phyloP scores from a whole-genome alignment of 2,888 invertebrate species.

The Stenolophus ochropezus region DNA sequence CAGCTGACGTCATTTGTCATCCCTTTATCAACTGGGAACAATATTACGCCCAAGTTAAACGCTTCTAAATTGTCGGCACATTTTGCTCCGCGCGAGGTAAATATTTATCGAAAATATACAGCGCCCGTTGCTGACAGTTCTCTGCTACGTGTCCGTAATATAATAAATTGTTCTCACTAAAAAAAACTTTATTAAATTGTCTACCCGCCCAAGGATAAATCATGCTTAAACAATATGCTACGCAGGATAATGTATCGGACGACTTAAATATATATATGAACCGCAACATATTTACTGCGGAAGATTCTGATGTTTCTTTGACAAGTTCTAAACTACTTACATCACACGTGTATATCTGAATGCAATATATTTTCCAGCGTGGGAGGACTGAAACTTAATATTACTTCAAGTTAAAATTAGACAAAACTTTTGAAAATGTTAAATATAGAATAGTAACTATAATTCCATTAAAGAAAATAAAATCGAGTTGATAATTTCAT shows the following conservation, averaged over 20 bases:
- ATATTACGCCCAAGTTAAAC: conserved; percentile 50
- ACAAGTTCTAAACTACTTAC: not conserved
- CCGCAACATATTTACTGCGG: not conserved
- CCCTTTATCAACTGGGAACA: conserved; percentile 53
- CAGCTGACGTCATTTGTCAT: conserved; percentile 55
- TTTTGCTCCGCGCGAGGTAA: conserved; percentile 33
- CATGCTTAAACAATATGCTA: conserved; percentile 45
- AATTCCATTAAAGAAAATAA: too few species aligned
- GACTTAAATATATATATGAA: conserved; percentile 38
- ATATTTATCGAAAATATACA: conserved; percentile 48
- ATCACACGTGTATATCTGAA: not conserved
- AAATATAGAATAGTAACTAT: too few species aligned
- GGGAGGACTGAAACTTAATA: too few species aligned
- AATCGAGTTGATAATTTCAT: too few species aligned
- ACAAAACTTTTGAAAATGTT: too few species aligned
- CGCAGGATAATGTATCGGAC: conserved; percentile 26
- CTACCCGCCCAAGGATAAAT: conserved; percentile 42
- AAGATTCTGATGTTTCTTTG: not conserved
- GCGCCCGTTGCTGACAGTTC: conserved; percentile 22
- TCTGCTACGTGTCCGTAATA: conserved; percentile 39
- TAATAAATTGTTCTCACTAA: conserved; percentile 49
- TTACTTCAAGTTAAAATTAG: too few species aligned
- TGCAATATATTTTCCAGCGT: too few species aligned
- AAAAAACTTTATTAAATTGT: conserved; percentile 57
- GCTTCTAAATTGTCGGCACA: conserved; percentile 45